Base-by-base conservation (phyloP, 2,113 vertebrate genomes). In the Martes martes region DNA sequence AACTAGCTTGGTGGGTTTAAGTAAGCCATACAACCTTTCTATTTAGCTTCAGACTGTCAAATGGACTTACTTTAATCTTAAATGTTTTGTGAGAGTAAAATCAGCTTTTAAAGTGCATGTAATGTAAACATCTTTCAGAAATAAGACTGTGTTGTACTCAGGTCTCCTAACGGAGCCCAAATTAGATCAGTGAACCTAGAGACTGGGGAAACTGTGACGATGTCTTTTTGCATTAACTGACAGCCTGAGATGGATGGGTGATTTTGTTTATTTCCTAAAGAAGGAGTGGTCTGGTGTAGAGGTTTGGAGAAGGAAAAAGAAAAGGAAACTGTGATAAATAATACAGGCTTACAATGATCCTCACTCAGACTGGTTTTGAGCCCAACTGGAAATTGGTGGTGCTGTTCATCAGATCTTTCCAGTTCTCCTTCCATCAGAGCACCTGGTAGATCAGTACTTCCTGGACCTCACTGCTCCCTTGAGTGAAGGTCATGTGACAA, bases 81-180 rank as follows among this genome's bases (percentile, higher is more conserved):
- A 36, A 45, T 1, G 13, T 19, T 92, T n/a, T 74, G 19, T 74
- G 45, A 89, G 8, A 67, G 59, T 79, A 71, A 94, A 92, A 82
- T 92, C 21, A 73, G 11, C 2, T 84, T 97, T 91, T 87, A 95
- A 67, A 8, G 39, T 88, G 11, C 11, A 45, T 76, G 2, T 31
- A 74, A 84, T 67, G 6, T 52, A 13, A 36, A 67, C 39, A 91
- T 57, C 31, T 65, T 81, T 85, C 65, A 71, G 78, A 97, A 92
- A 90, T 81, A 55, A 69, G 16, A 86, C 61, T 61, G 14, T 81
- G 15, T 55, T 65, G 16, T 65, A 57, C 11, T 86, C 13, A 39
- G 28, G 3, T 74, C 7, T 82, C 21, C 31, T 26, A 36, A 7
- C 2, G 19, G 31, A 95, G 36, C 82, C 42, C 31, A 86, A 71